These are phyloP conservation scores for Mustela erminea DNA, from an alignment of 2,797 vertebrate genomes.

Conservation along the genomic window DNA sequence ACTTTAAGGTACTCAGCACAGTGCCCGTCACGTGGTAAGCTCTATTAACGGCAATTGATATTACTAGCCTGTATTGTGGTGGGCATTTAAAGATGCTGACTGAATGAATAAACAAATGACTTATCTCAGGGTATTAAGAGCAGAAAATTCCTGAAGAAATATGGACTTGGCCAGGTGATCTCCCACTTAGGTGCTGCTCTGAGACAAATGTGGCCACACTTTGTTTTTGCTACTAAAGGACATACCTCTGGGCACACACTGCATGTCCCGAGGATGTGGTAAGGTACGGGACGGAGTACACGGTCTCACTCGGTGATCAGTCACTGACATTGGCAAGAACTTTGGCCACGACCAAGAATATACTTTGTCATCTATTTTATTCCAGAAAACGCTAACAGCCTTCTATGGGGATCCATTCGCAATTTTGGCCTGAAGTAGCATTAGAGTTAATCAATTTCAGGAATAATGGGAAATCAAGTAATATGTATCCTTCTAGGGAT, in stretches of 20 bases:
- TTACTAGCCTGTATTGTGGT: background rate
- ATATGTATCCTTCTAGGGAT: background rate
- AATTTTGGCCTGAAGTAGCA: conserved; percentile 6
- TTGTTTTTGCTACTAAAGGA: background rate
- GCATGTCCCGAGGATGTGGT: background rate
- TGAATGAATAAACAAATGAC: conserved; percentile 6
- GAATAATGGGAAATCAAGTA: conserved; percentile 57
- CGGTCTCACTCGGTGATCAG: background rate
- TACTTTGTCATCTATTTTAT: background rate
- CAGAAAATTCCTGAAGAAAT: conserved; percentile 10
- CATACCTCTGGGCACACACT: background rate
- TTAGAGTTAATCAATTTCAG: conserved; percentile 50
- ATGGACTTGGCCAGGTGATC: background rate
- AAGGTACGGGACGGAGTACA: background rate
- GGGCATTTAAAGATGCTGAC: background rate
- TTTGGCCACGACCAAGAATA: background rate
- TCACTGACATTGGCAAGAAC: background rate
- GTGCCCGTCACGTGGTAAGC: background rate
- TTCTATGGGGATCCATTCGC: conserved; percentile 1
- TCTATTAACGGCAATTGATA: background rate
- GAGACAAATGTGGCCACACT: background rate
- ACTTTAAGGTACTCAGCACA: conserved; percentile 17
- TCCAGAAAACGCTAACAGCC: conserved; percentile 28
- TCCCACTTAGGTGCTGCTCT: background rate
- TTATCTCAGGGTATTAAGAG: background rate